These are phyloP conservation scores for Conus ventricosus DNA, from an alignment of 1,140 invertebrate genomes.

Conservation along the genomic window DNA sequence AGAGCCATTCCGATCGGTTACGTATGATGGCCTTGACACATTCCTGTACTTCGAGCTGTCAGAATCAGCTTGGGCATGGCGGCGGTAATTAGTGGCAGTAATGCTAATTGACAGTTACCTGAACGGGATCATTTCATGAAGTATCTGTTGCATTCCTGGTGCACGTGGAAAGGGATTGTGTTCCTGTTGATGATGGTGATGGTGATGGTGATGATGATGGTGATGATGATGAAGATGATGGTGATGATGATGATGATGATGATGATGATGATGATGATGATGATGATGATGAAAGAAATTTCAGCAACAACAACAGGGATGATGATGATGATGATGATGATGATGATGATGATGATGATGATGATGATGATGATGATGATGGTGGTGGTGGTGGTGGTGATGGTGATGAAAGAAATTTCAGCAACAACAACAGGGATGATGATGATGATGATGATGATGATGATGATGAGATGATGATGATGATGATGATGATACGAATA, in stretches of 20 bases:
- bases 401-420: constrained; percentile 9
- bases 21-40: no score
- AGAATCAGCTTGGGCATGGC: no score
- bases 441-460: no score
- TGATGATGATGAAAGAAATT: no score
- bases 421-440: no score
- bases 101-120: no score
- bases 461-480: not conserved
- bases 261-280: no score
- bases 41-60: no score
- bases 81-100: no score
- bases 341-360: not conserved
- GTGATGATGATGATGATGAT: constrained; percentile 22
- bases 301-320: no score
- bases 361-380: constrained; percentile 1
- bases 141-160: not conserved
- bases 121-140: no score
- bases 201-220: not conserved
- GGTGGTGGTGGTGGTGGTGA: constrained; percentile 3
- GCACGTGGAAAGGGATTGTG: not conserved
- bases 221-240: constrained; percentile 14
- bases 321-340: not conserved
- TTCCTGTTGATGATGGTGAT: not conserved
- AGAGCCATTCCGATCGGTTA: no score
- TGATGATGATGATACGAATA: not conserved